Evolutionary conservation across 2,797 vertebrate species (phyloP), one percentile per base, ranked within the genome.

Genomic region (Coreius guichenoti): DNA sequence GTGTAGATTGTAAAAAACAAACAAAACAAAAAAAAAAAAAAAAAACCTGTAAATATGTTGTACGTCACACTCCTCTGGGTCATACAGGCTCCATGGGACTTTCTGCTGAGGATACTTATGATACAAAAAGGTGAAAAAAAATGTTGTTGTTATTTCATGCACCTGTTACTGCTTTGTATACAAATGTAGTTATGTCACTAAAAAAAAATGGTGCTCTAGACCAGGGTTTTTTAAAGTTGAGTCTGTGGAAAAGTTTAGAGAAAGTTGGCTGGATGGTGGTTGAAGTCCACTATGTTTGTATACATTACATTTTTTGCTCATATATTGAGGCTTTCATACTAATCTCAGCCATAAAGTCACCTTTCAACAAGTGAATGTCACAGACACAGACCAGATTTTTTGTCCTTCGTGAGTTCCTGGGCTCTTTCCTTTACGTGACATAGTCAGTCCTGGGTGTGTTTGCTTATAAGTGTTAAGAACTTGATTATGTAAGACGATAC

Each of bases 401-500:
- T 47, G 1, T 14, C 7, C 6, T 21, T 33, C 9, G 23, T 51
- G 29, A n/a, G 45, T 19, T 47, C 3, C 31, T 8, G 7, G 49
- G 63, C 11, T 81, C 29, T 13, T 54, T 54, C 65, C 31, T 39
- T 21, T 39, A 69, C n/a, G 80, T 65, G 73, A 39, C 17, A 70
- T 21, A 65, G 56, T 8, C 39, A 26, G 23, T 73, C 16, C 23
- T 8, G 17, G 14, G 56, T 72, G 29, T 63, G 67, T 83, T 77
- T 83, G 74, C 67, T 43, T 61, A 77, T 26, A 70, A 68, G 80
- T 80, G 21, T 73, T 82, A 63, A 81, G 65, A 75, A 56, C 61
- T 65, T 78, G 47, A 80, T 76, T 76, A 74, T 86, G 84, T n/a
- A 86, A 85, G 68, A 21, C 23, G 58, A 81, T 85, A 54, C 31